A percentile compares a stretch with the other conserved stretches of the same genome.
These are phyloP conservation scores for Panonychus citri DNA, from an alignment of 1,140 invertebrate genomes.

Conservation along the genomic window DNA sequence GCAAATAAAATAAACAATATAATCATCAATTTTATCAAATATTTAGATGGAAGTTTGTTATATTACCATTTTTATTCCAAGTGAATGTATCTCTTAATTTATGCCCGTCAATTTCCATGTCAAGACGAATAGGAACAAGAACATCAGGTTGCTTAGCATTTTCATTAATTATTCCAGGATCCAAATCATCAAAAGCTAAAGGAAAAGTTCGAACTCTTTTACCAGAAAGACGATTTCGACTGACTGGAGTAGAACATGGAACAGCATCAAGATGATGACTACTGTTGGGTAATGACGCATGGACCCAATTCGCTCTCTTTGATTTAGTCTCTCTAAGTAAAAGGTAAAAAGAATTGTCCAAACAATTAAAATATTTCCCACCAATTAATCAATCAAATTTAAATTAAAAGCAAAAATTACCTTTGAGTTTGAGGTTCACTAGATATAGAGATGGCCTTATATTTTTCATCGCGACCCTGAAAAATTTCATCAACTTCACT, in stretches of 20 bases:
- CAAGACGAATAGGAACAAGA: slow-evolving; percentile 84
- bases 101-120: slow-evolving; percentile 98
- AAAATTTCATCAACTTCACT: slow-evolving; percentile 95
- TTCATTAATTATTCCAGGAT: slow-evolving; percentile 67
- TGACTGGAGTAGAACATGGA: slow-evolving; percentile 93
- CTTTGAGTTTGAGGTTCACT: slow-evolving; percentile 20
- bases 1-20: not conserved
- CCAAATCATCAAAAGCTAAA: slow-evolving; percentile 86
- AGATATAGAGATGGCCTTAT: slow-evolving; percentile 48
- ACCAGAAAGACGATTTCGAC: slow-evolving; percentile 57
- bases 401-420: slow-evolving; percentile 8
- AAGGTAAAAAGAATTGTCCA: too few species aligned
- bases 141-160: slow-evolving; percentile 75
- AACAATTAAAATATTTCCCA: too few species aligned
- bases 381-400: not conserved
- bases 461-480: slow-evolving; percentile 93
- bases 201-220: slow-evolving; percentile 91
- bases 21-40: not conserved
- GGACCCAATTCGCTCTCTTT: slow-evolving; percentile 66
- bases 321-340: slow-evolving; percentile 47
- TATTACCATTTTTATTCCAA: slow-evolving; percentile 95
- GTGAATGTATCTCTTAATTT: slow-evolving; percentile 93
- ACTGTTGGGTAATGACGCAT: slow-evolving; percentile 74
- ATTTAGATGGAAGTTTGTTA: slow-evolving; percentile 2
- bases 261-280: slow-evolving; percentile 96